A percentile compares a stretch with the other conserved stretches of the same genome.
phyloP scores from a whole-genome alignment of 2,888 invertebrate genomes.

The Barypeithes pellucidus region DNA sequence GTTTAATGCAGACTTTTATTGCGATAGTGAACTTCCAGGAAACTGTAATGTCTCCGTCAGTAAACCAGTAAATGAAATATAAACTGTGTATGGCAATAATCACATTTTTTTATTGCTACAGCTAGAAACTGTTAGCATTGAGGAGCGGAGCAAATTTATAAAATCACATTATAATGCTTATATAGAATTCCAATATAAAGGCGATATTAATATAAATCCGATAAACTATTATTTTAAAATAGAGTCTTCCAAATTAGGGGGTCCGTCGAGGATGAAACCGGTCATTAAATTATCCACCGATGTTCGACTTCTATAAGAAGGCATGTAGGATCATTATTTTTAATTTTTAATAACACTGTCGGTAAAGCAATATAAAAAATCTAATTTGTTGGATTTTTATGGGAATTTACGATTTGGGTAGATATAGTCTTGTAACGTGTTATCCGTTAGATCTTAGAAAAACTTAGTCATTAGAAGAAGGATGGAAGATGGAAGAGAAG shows the following conservation, averaged over 20 bases:
- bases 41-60: too few relatives aligned
- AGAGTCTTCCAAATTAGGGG: constrained; percentile 45
- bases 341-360: constrained; percentile 48
- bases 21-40: too few relatives aligned
- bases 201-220: constrained; percentile 35
- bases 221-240: constrained; percentile 44
- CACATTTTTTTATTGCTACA: too few relatives aligned
- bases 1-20: too few relatives aligned
- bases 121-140: too few relatives aligned
- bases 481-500: constrained; percentile 1
- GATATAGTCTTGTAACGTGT: background rate
- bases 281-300: constrained; percentile 47
- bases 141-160: background rate
- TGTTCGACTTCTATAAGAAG: constrained; percentile 36
- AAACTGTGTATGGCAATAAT: too few relatives aligned
- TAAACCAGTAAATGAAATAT: too few relatives aligned
- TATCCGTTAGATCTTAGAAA: constrained; percentile 7
- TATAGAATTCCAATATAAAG: constrained; percentile 7
- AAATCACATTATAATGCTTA: background rate
- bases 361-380: constrained; percentile 35
- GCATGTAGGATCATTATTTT: constrained; percentile 42
- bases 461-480: background rate
- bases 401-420: constrained; percentile 27
- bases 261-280: constrained; percentile 42
- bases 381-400: constrained; percentile 42